Evolutionary conservation across 2,888 invertebrate genomes (phyloP).

Genomic region (Drosophila seclusa): DNA sequence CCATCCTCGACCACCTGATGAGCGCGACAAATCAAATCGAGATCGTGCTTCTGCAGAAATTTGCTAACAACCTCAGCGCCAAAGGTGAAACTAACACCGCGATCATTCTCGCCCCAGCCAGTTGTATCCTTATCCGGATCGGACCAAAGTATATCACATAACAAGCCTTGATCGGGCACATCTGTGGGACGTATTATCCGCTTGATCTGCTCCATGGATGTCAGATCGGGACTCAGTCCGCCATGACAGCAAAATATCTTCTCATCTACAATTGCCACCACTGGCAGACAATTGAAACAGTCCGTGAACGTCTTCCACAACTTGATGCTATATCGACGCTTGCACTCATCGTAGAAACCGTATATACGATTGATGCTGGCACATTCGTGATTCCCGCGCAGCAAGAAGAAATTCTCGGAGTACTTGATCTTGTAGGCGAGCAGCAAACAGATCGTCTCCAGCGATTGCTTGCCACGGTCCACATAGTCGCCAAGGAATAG

Average conservation of each 20-base stretch:
- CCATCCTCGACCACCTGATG: constrained; percentile 99
- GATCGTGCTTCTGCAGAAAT: constrained; percentile 93
- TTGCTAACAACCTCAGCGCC: constrained; percentile 91
- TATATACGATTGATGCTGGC: constrained; percentile 98
- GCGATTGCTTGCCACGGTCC: constrained; percentile 97
- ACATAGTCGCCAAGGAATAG: constrained; percentile 98
- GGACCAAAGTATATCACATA: constrained; percentile 98
- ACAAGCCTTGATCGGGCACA: constrained; percentile 97
- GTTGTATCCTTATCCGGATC: constrained; percentile 98
- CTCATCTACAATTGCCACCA: constrained; percentile 96
- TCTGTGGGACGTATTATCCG: constrained; percentile 98
- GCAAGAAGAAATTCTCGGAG: constrained; percentile 97
- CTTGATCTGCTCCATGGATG: constrained; percentile 98
- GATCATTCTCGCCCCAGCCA: constrained; percentile 99
- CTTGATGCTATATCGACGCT: constrained; percentile 92
- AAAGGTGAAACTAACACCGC: constrained; percentile 99
- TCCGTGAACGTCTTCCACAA: constrained; percentile 99
- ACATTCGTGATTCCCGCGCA: constrained; percentile 98
- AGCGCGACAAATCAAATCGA: constrained; percentile 98
- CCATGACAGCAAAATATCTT: constrained; percentile 91
- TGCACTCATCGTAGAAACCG: too few relatives aligned
- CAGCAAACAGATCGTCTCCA: constrained; percentile 97
- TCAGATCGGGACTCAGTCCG: constrained; percentile 94
- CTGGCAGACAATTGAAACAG: constrained; percentile 99
- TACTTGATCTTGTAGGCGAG: constrained; percentile 99